Base-by-base conservation (phyloP, 2,113 vertebrate genomes). In the Columba janthina region DNA sequence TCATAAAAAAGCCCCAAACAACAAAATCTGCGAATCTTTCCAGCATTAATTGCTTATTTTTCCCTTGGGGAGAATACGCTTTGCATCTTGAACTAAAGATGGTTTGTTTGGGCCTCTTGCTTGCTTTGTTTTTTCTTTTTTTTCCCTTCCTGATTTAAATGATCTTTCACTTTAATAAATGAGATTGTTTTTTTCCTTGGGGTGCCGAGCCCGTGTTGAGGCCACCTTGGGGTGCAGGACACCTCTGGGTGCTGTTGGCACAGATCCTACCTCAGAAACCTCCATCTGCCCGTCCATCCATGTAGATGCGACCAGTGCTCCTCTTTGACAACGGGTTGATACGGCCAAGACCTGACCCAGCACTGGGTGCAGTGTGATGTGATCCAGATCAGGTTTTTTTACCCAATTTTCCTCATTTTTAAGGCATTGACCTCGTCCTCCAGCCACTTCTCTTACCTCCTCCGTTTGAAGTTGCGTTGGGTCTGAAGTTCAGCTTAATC, bases 401-500 rank as follows among this genome's bases (percentile, higher is more conserved):
- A 9, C 32, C 31, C 21, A 26, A 16, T 90, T 70, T 58, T 1
- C 28, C 21, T 80, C 4, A 5, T 54, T 90, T 94, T 62, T 62
- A 34, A 70, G 46, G 21, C 20, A 75, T 69, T 20, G 22, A 1
- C 38, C 67, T 62, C 2, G 1, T 84, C 79, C 91, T 44, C 38
- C 67, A 58, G 86, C 70, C 1, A 7, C 84, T 53, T 92, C 95
- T 81, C 73, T 80, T 94, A 73, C n/a, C 22, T 16, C 19, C 76
- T 92, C 77, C 6, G 28, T 98, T 98, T 98, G 97, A 98, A 98
- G 97, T 97, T 79, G 85, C 81, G 32, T 93, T 58, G 66, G 98
- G 97, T 97, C 97, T 98, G 97, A 96, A 97, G 97, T 98, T 98
- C 97, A 98, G 95, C 95, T 95, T 97, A 97, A 96, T 96, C 96